phyloP scores from a whole-genome alignment of 2,888 invertebrate species.

The Brenthis hecate region DNA sequence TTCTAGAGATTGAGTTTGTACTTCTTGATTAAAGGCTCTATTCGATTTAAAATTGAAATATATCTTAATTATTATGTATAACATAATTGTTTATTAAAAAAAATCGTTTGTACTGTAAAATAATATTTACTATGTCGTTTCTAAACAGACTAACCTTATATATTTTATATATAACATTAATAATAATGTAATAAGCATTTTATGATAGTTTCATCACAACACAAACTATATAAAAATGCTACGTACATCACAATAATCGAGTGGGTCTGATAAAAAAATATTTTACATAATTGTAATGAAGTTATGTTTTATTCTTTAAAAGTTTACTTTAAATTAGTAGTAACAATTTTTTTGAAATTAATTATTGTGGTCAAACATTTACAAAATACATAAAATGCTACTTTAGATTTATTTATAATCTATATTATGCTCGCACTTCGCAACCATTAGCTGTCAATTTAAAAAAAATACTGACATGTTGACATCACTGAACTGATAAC shows the following conservation, averaged over 20 bases:
- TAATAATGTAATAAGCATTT: conserved; percentile 6
- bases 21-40: conserved; percentile 22
- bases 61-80: not conserved
- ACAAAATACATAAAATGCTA: too few relatives aligned
- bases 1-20: conserved; percentile 57
- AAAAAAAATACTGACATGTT: conserved; percentile 30
- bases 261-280: too few relatives aligned
- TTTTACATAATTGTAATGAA: too few relatives aligned
- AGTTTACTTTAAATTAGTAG: too few relatives aligned
- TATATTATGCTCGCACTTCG: too few relatives aligned
- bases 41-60: not conserved
- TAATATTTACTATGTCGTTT: not conserved
- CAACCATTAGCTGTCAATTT: conserved; percentile 3
- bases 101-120: conserved; percentile 1
- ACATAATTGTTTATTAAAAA: too few relatives aligned
- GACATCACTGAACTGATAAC: conserved; percentile 40
- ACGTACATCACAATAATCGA: too few relatives aligned
- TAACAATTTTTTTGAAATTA: too few relatives aligned
- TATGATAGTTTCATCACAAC: not conserved
- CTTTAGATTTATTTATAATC: too few relatives aligned
- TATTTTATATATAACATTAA: not conserved
- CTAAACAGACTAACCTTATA: not conserved
- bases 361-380: too few relatives aligned
- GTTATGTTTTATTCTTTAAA: too few relatives aligned
- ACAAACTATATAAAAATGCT: too few relatives aligned